phyloP scores from a whole-genome alignment of 2,888 invertebrate species.

The Pristionchus exspectatus region DNA sequence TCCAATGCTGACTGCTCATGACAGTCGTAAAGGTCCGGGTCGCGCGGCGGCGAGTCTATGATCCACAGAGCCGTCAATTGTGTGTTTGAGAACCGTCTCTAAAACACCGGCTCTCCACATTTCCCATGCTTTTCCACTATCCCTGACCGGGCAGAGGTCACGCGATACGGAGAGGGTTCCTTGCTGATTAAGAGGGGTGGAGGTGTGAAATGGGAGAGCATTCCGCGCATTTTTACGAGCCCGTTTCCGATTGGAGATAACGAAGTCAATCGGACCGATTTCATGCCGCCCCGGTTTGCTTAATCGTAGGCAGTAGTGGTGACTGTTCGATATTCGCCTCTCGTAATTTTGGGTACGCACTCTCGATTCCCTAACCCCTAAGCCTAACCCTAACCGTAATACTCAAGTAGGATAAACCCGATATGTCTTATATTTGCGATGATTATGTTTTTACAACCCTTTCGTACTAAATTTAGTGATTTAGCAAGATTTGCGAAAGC shows the following conservation, averaged over 20 bases:
- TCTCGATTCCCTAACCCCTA: no score
- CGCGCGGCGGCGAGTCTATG: conserved; percentile 3
- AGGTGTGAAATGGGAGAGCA: conserved; percentile 9
- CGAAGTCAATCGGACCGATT: not conserved
- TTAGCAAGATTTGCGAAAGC: not conserved
- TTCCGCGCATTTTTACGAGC: conserved; percentile 14
- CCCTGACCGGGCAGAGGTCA: no score
- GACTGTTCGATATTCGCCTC: not conserved
- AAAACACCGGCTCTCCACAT: no score
- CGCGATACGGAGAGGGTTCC: no score
- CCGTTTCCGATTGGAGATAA: conserved; percentile 1
- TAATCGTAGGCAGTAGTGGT: not conserved
- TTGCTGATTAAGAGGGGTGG: not conserved
- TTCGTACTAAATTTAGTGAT: no score
- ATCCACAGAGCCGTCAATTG: not conserved
- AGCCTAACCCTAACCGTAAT: no score
- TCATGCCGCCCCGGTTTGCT: not conserved
- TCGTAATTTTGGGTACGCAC: not conserved
- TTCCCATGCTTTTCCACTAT: no score
- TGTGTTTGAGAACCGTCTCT: no score
- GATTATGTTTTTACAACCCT: no score
- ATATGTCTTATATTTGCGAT: not conserved
- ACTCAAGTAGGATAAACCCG: not conserved
- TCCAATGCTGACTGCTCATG: not conserved
- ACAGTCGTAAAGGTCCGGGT: not conserved